Conservation (phyloP, 2,888 invertebrate species). For the Venustoraphidia nigricollis region DNA sequence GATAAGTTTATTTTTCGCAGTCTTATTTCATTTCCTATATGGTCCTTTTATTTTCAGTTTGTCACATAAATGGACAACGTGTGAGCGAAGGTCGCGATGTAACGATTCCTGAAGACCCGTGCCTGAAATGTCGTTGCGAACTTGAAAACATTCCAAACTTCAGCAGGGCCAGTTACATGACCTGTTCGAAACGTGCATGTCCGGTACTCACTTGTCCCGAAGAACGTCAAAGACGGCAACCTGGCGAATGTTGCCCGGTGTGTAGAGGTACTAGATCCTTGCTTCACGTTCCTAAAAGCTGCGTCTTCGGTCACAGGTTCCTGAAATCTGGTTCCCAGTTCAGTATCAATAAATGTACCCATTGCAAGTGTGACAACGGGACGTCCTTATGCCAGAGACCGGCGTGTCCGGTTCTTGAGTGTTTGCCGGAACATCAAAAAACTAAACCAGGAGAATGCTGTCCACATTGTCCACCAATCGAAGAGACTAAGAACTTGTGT, state of each 20-base stretch:
- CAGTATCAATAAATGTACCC: conserved; percentile 49
- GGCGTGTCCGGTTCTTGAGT: conserved; percentile 84
- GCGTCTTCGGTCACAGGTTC: conserved; percentile 55
- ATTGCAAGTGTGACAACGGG: conserved; percentile 64
- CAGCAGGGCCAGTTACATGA: conserved; percentile 44
- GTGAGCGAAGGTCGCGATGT: conserved; percentile 63
- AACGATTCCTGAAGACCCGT: conserved; percentile 69
- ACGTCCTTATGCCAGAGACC: conserved; percentile 64
- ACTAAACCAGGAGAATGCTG: conserved; percentile 55
- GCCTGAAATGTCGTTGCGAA: conserved; percentile 64
- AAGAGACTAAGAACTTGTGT: conserved; percentile 54
- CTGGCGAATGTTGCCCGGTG: conserved; percentile 64
- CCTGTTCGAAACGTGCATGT: conserved; percentile 73
- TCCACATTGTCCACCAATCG: conserved; percentile 56
- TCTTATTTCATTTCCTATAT: too few relatives aligned
- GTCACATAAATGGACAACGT: conserved; percentile 67
- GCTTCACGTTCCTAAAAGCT: conserved; percentile 26
- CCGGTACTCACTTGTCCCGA: conserved; percentile 74
- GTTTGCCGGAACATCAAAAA: conserved; percentile 54
- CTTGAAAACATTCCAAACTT: too few relatives aligned
- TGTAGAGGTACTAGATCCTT: conserved; percentile 32
- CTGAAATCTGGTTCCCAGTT: conserved; percentile 48
- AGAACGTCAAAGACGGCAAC: conserved; percentile 48
- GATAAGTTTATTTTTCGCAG: too few relatives aligned
- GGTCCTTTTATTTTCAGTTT: conserved; percentile 38